Evolutionary conservation across 2,888 invertebrate genomes (phyloP).

Genomic region (Bembecia ichneumoniformis): DNA sequence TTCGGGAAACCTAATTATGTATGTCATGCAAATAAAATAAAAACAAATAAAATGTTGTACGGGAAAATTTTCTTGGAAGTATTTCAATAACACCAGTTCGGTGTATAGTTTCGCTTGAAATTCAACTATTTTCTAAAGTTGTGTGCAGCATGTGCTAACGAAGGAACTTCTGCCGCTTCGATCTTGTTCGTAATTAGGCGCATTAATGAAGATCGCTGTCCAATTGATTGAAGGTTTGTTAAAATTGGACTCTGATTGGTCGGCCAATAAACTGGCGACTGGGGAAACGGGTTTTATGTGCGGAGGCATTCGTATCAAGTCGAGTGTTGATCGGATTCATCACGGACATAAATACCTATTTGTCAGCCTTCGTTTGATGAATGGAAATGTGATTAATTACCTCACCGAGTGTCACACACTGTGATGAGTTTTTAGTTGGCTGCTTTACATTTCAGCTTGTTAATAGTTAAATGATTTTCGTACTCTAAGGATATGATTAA

Average conservation of each 20-base stretch:
- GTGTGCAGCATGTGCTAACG: too few relatives aligned
- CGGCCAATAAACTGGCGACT: conserved; percentile 46
- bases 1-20: too few relatives aligned
- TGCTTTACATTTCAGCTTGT: conserved; percentile 9
- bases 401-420: conserved; percentile 11
- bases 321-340: conserved; percentile 39
- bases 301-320: conserved; percentile 23
- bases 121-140: too few relatives aligned
- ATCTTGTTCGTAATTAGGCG: neutral
- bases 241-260: conserved; percentile 12
- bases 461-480: conserved; percentile 8
- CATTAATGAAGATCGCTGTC: neutral
- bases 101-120: too few relatives aligned
- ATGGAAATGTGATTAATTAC: conserved; percentile 51
- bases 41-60: too few relatives aligned
- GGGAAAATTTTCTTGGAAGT: too few relatives aligned
- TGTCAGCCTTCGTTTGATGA: conserved; percentile 49
- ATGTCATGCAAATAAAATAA: too few relatives aligned
- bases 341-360: conserved; percentile 53
- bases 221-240: neutral
- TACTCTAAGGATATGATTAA: too few relatives aligned
- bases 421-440: conserved; percentile 10
- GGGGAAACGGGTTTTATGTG: conserved; percentile 25
- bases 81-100: too few relatives aligned
- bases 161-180: too few relatives aligned